Base-by-base conservation (phyloP, 2,797 vertebrate species). In the Poecilia velifera region DNA sequence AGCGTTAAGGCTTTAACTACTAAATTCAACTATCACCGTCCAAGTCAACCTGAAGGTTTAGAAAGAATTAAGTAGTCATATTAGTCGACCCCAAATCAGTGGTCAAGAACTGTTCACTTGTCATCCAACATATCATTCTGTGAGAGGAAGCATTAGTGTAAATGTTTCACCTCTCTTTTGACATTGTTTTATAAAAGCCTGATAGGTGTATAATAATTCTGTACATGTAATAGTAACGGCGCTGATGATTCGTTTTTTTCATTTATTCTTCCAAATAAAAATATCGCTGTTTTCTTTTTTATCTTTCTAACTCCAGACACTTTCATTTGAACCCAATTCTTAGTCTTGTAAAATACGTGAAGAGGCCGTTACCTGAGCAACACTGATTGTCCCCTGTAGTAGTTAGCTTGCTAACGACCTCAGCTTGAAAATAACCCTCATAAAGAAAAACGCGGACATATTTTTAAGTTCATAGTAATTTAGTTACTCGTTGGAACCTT, bases 341-440 rank as follows among this genome's bases (percentile, higher is more conserved):
- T 9, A 22, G 25, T 43, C 2, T n/a, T 25, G 34, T 25, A 68
- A 39, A 41, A 22, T 20, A 68, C 2, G 36, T 25, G 22, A 43
- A 25, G 3, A 70, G 39, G 41, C 39, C 41, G 68, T 18, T 71
- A n/a, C 68, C 22, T 28, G 39, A 71, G 2, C 6, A n/a, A 70
- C 39, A 39, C 34, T 6, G 55, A 59, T 59, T 31, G 16, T 36
- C 39, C n/a, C 39, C 66, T 43, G 41, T 12, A 14, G 0, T 79
- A 76, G 82, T 64, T 55, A 43, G 78, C 43, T 64, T 55, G 78
- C 77, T 73, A 72, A 7, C 47, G 31, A 34, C 6, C 59, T n/a
- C 3, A 34, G 6, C 7, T 0, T 3, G 1, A 3, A 1, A 51
- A 45, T 28, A 8, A 0, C 28, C 1, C 49, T 45, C 22, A 5